A percentile compares a stretch with the other conserved stretches of the same genome.
phyloP scores from a whole-genome alignment of 2,113 vertebrate species.

The Sylvia atricapilla region DNA sequence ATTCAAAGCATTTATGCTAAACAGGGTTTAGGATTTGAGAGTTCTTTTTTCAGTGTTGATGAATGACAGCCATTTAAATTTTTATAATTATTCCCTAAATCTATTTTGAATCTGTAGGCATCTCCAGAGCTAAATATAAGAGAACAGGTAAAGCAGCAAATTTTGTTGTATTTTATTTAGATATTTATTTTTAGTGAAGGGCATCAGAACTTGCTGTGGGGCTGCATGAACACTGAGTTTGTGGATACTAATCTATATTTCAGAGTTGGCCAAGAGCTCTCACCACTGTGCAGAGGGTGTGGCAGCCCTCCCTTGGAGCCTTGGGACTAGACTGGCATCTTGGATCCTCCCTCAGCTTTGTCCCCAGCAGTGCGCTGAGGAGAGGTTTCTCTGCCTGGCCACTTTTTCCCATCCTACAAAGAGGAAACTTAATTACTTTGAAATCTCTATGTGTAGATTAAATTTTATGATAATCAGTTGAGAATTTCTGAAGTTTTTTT shows the following conservation, averaged over 20 bases:
- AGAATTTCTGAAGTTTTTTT: neutral
- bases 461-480: neutral
- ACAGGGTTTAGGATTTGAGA: neutral
- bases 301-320: neutral
- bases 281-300: accelerated
- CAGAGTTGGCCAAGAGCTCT: neutral
- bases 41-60: neutral
- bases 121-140: neutral
- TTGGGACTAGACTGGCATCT: neutral
- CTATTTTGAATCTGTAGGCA: neutral
- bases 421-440: neutral
- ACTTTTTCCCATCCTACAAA: neutral
- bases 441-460: neutral
- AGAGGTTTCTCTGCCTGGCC: neutral
- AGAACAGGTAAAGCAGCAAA: neutral
- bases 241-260: neutral
- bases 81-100: constrained; percentile 24
- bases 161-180: neutral
- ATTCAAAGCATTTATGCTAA: neutral
- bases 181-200: neutral
- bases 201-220: neutral
- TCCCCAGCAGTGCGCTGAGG: neutral
- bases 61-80: constrained; percentile 6
- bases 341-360: neutral
- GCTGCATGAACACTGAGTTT: neutral